Base-by-base conservation (phyloP, 2,888 invertebrate species). In the Branchinecta sandiegonensis region DNA sequence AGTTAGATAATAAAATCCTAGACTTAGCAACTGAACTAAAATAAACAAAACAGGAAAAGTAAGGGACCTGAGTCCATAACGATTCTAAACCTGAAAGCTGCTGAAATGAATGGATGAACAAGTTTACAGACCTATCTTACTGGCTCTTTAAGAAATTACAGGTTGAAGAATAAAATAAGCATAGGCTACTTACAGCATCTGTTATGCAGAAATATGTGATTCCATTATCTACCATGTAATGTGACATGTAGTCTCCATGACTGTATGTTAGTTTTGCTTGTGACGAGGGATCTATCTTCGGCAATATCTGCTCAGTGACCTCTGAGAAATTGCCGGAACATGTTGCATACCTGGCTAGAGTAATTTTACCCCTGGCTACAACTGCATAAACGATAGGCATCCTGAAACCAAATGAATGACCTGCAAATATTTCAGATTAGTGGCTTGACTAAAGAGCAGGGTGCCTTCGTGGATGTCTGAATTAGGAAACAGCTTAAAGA, bases 291-390 rank as follows among this genome's bases (percentile, higher is more conserved):
- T 89, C 85, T 76, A 95, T 94, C 80, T 89, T 91, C 1, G 86
- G 82, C 69, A 95, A 81, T 71, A 95, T 89, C 77, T 92, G 91
- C 77, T 94, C 92, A 0, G 93, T 90, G 78, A 95, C 92, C 81
- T 95, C 94, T 3, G 88, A 87, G 78, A 95, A 95, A 79, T 96
- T 95, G 13, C 95, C 95, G 71, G 89, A 86, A 78, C 93, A 94
- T 66, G 89, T 86, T 2, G 95, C 94, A 83, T 90, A 88, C 79
- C 94, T 93, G 6, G 92, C 88, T 67, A 95, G 81, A 67, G 95
- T 86, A 0, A 89, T 87, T 65, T 84, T 86, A 69, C 91, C 92
- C 71, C 94, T 83, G 14, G 94, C 86, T 72, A 96, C 86, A 47
- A 94, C 90, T 76, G 90, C 88, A 78, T 90, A 95, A 72, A 95